These are phyloP conservation scores for Pelecanoides urinatrix DNA, from an alignment of 2,113 vertebrate species.

Conservation along the genomic window DNA sequence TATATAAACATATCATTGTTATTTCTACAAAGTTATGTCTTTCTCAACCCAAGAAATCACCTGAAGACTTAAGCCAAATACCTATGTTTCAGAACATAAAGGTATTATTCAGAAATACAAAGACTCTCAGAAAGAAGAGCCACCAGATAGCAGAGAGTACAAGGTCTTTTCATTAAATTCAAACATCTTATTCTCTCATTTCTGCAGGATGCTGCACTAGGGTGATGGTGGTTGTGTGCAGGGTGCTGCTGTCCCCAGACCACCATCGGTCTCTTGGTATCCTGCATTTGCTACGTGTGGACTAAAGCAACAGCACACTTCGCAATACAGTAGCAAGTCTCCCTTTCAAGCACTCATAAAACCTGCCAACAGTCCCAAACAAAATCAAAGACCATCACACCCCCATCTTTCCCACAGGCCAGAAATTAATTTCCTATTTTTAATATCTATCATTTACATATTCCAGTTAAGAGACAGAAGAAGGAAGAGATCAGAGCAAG, in stretches of 20 bases:
- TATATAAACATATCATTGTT: no score
- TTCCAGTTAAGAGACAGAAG: background rate
- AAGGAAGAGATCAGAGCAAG: background rate
- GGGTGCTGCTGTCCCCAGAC: background rate
- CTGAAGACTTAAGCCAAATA: background rate
- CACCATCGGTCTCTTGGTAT: rapidly evolving
- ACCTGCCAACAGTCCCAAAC: background rate
- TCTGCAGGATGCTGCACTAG: no score
- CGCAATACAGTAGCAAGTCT: background rate
- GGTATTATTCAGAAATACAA: background rate
- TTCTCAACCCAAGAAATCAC: background rate
- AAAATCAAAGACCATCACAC: background rate
- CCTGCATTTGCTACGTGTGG: rapidly evolving
- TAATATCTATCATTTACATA: background rate
- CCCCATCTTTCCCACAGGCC: background rate
- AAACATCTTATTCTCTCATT: background rate
- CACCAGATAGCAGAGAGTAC: background rate
- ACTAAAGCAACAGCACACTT: rapidly evolving
- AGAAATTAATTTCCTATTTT: background rate
- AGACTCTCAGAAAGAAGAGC: background rate
- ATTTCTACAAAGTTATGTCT: background rate
- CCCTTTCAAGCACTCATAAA: background rate
- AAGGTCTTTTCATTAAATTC: background rate
- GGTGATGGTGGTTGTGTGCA: background rate
- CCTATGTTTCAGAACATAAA: background rate